Conservation (phyloP, 2,113 vertebrate genomes). For the Todiramphus saurophagus region DNA sequence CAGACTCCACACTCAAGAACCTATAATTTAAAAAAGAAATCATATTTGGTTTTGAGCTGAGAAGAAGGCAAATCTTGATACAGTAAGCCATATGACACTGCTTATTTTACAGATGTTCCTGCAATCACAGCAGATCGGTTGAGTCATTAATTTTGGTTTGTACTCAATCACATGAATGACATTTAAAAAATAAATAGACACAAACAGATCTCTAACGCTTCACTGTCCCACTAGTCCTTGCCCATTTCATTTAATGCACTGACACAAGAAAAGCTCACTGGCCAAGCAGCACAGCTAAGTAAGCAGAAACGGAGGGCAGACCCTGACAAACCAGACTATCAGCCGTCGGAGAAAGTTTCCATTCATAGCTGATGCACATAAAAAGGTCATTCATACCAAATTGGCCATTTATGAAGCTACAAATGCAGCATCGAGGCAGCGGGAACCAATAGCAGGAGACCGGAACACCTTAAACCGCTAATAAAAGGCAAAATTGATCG, state of each 20-base stretch:
- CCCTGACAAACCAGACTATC: neutral
- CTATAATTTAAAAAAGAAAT: conserved; percentile 63
- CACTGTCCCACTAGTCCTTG: neutral
- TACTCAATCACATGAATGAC: fast-evolving
- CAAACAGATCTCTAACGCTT: neutral
- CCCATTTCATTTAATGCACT: neutral
- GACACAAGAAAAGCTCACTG: neutral
- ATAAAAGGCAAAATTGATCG: neutral
- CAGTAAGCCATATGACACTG: fast-evolving
- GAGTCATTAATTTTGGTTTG: neutral
- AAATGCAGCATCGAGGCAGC: neutral
- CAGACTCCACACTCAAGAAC: conserved; percentile 97
- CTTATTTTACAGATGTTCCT: neutral
- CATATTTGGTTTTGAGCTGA: neutral
- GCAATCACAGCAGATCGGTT: neutral
- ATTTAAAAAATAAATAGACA: neutral
- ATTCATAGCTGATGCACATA: neutral
- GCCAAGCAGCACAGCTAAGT: neutral
- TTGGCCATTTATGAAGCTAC: neutral
- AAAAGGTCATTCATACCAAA: neutral
- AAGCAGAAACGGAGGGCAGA: neutral
- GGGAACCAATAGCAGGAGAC: neutral
- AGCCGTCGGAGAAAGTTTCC: neutral
- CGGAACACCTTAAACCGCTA: neutral
- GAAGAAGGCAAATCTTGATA: neutral